Base-by-base conservation (phyloP, 2,888 invertebrate genomes). In the Nezara viridula region DNA sequence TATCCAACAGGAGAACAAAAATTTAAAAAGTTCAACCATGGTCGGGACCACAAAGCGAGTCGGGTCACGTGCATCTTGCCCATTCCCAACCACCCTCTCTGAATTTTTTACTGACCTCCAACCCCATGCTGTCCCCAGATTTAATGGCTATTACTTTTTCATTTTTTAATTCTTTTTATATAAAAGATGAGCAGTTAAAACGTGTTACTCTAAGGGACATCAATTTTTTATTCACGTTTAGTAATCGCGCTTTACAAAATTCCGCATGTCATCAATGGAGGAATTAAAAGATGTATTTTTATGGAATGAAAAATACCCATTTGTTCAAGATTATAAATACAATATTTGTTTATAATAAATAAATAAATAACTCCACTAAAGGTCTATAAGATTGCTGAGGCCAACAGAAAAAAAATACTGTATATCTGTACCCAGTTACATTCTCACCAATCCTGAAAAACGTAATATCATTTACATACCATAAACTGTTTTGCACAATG, bases 121-220 rank as follows among this genome's bases (percentile, higher is more conserved):
- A 6, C 77, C 81, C 85, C 40, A 5, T 3, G 44, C 85, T 49
- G 47, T 49, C 85, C 85, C 85, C 44, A 85, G 49, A 85, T 85
- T 49, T 85, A 85, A 47, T 85, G 85, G 85, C 44, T 85, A 85
- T 85, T 49, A 47, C 85, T 47, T 44, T 49, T 49, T 85, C 85
- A 47, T n/a, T 49, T 5, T 47, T 85, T 85, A 27, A 44, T 85
- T 32, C 19, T 73, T 73, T 37, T 73, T 37, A 19, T 73, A 37
- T 73, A 5, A 21, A 73, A 73, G 19, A 37, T 73, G 66, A 73
- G 32, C 37, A 37, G 66, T 37, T 32, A 73, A 16, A 37, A 73
- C 37, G 66, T 73, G 37, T 73, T 73, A 19, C 66, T 37, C 32
- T 37, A 73, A 73, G 14, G 21, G 27, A 7, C 19, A 37, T 73